Evolutionary conservation across 2,888 invertebrate genomes (phyloP).

Genomic region (Dastarcus helophoroides): DNA sequence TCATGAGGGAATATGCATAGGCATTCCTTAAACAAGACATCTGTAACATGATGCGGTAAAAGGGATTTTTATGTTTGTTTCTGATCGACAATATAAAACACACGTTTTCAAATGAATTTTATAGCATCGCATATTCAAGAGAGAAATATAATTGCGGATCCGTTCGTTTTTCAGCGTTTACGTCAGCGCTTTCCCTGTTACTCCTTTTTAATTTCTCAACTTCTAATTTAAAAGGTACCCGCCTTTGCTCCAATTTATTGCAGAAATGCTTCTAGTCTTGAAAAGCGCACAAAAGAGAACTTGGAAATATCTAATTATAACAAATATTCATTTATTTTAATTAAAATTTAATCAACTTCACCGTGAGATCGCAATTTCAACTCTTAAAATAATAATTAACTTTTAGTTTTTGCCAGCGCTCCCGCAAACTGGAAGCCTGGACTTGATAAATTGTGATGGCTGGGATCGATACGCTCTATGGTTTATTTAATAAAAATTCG

Average conservation of each 20-base stretch:
- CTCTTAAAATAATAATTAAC: conserved; percentile 34
- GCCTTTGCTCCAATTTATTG: not conserved
- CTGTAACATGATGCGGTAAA: no score
- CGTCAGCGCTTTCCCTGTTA: not conserved
- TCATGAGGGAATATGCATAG: no score
- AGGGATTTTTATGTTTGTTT: no score
- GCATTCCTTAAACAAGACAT: no score
- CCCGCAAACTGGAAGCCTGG: not conserved
- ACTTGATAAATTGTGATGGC: not conserved
- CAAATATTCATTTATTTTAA: conserved; percentile 39
- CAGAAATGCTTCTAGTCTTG: conserved; percentile 13
- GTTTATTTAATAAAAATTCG: no score
- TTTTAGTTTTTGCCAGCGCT: conserved; percentile 27
- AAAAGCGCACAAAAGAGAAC: conserved; percentile 23
- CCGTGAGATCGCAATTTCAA: conserved; percentile 32
- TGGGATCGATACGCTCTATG: no score
- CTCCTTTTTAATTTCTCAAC: conserved; percentile 1
- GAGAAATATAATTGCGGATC: no score
- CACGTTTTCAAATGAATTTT: no score
- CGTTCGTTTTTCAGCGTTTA: not conserved
- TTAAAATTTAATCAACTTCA: conserved; percentile 39
- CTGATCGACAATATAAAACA: no score
- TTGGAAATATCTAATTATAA: conserved; percentile 36
- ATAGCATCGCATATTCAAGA: no score
- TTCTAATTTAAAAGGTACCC: conserved; percentile 1